Percentiles rank a stretch among this genome's conserved stretches.
phyloP scores from a whole-genome alignment of 2,888 invertebrate species.

The Meghimatium bilineatum region DNA sequence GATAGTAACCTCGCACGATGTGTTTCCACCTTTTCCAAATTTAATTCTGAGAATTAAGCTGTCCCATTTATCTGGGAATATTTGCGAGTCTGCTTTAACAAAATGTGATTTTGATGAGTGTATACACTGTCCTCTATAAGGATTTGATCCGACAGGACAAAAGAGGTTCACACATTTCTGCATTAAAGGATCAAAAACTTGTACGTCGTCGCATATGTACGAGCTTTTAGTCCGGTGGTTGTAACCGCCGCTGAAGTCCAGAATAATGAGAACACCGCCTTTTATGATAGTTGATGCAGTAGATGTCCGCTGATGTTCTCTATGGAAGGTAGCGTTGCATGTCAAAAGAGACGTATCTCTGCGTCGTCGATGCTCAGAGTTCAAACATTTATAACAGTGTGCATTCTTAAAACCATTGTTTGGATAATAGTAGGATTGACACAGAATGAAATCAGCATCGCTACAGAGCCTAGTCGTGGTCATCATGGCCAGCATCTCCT shows the following conservation, averaged over 20 bases:
- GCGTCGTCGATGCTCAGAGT: background rate
- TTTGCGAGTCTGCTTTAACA: conserved; percentile 5
- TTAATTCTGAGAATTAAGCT: background rate
- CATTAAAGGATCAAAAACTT: conserved; percentile 47
- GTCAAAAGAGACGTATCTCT: background rate
- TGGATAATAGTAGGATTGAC: conserved; percentile 11
- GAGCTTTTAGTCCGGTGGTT: background rate
- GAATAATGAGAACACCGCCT: conserved; percentile 20
- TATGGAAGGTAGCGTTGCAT: background rate
- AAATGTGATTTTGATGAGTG: background rate
- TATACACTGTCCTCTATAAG: conserved; percentile 35
- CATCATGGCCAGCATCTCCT: background rate
- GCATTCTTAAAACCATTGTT: background rate
- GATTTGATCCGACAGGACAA: conserved; percentile 23
- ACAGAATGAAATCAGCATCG: background rate
- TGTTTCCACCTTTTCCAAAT: no score
- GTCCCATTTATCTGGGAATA: conserved; percentile 27
- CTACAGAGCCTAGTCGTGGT: background rate
- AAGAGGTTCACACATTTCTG: conserved; percentile 27
- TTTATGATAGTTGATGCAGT: background rate
- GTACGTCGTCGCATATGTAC: conserved; percentile 16
- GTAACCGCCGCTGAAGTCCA: conserved; percentile 27
- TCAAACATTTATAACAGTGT: conserved; percentile 20
- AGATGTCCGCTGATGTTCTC: background rate
- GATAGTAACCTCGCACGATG: background rate